Evolutionary conservation across 2,797 vertebrate species (phyloP).

Genomic region (Tinamus major): DNA sequence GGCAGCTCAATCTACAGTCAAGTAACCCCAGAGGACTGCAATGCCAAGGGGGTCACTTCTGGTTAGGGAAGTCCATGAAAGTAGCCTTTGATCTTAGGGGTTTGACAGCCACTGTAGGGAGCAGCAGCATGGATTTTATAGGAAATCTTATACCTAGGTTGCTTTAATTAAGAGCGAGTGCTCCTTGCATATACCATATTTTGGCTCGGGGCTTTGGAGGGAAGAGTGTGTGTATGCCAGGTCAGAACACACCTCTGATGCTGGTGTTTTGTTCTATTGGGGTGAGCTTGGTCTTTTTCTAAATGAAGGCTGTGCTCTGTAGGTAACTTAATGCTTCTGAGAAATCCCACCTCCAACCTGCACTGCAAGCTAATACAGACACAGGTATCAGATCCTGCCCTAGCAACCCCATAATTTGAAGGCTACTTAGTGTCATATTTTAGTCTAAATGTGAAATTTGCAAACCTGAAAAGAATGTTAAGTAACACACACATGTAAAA

Average conservation of each 20-base stretch:
- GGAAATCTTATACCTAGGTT: background rate
- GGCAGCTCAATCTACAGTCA: background rate
- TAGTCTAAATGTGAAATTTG: background rate
- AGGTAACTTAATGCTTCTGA: background rate
- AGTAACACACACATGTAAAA: background rate
- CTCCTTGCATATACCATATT: background rate
- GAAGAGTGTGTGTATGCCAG: rapidly evolving
- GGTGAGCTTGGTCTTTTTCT: background rate
- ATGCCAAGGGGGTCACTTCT: background rate
- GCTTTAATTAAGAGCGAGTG: background rate
- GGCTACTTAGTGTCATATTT: background rate
- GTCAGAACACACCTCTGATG: background rate
- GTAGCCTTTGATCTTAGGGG: background rate
- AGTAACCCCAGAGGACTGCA: background rate
- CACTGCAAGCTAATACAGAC: background rate
- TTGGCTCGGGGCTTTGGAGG: background rate
- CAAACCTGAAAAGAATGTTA: background rate
- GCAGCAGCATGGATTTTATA: background rate
- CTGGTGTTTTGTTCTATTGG: background rate
- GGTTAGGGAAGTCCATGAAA: background rate
- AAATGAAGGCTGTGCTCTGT: background rate
- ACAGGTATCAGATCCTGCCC: background rate
- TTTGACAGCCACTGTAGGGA: background rate
- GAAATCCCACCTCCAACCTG: background rate
- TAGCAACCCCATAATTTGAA: background rate